Conservation (phyloP, 1,140 invertebrate species). For the Sminthurides bifidus region DNA sequence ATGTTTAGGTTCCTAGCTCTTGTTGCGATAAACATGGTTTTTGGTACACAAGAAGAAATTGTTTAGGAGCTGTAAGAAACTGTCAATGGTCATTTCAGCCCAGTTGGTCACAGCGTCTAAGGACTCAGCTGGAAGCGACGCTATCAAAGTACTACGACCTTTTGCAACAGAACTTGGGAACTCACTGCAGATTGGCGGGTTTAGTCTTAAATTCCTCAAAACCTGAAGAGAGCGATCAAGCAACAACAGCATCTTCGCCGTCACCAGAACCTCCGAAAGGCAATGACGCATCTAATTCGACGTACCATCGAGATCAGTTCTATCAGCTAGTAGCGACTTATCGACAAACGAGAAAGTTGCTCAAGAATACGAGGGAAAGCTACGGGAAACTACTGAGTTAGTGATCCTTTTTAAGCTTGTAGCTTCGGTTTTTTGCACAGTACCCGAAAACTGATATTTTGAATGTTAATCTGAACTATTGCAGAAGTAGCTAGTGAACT, state of each 20-base stretch:
- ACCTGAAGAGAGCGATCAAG: neutral
- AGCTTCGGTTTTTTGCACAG: neutral
- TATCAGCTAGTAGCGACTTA: conserved; percentile 20
- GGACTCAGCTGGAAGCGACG: conserved; percentile 26
- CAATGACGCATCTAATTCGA: too few relatives aligned
- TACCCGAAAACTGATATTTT: too few relatives aligned
- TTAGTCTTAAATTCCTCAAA: conserved; percentile 15
- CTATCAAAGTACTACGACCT: conserved; percentile 24
- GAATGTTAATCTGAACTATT: neutral
- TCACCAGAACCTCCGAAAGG: neutral
- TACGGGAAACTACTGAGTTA: conserved; percentile 28
- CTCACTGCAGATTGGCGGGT: conserved; percentile 19
- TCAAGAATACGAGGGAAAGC: conserved; percentile 19
- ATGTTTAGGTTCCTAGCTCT: too few relatives aligned
- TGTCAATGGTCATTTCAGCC: conserved; percentile 4
- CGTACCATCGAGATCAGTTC: conserved; percentile 22
- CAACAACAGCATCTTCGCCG: neutral
- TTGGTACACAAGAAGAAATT: too few relatives aligned
- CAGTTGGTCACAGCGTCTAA: conserved; percentile 12
- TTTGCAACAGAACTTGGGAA: conserved; percentile 22
- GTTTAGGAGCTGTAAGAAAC: neutral
- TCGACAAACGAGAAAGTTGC: conserved; percentile 21
- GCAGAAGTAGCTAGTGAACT: conserved; percentile 22
- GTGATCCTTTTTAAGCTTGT: neutral
- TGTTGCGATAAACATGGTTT: too few relatives aligned